Percentiles rank a stretch among this genome's conserved stretches.
phyloP scores from a whole-genome alignment of 1,140 invertebrate genomes.

The Drosophila pseudoobscura region DNA sequence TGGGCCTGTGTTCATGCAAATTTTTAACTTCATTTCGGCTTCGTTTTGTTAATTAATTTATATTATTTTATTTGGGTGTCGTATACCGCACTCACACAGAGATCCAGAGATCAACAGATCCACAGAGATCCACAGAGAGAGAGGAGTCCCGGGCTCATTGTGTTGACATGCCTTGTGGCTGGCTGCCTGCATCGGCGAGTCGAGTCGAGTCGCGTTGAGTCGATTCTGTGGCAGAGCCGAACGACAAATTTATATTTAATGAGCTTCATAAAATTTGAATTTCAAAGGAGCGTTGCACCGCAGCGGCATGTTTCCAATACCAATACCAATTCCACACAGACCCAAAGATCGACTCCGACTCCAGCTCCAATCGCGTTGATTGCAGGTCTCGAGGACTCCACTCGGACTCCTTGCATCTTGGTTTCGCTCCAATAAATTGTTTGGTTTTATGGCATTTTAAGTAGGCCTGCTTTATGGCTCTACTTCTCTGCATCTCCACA shows the following conservation, averaged over 20 bases:
- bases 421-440: conserved; percentile 72
- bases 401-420: conserved; percentile 26
- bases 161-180: conserved; percentile 46
- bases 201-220: conserved; percentile 4
- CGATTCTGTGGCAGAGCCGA: conserved; percentile 49
- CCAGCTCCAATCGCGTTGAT: conserved; percentile 43
- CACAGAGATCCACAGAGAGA: background rate
- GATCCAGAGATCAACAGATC: conserved; percentile 1
- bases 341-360: conserved; percentile 22
- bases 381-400: conserved; percentile 34
- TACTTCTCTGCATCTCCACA: background rate
- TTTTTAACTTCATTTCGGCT: conserved; percentile 82
- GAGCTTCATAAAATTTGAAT: conserved; percentile 84
- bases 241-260: conserved; percentile 84
- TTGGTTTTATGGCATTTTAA: conserved; percentile 82
- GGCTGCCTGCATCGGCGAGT: conserved; percentile 19
- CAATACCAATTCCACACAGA: conserved; percentile 14
- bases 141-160: background rate
- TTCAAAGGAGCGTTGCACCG: conserved; percentile 82
- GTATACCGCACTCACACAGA: conserved; percentile 45
- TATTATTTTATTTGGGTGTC: conserved; percentile 83
- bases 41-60: conserved; percentile 84
- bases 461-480: conserved; percentile 78
- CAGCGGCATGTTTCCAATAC: conserved; percentile 68
- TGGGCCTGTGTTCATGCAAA: conserved; percentile 77